Base-by-base conservation (phyloP, 2,888 invertebrate genomes). In the Amphipoea oculea region DNA sequence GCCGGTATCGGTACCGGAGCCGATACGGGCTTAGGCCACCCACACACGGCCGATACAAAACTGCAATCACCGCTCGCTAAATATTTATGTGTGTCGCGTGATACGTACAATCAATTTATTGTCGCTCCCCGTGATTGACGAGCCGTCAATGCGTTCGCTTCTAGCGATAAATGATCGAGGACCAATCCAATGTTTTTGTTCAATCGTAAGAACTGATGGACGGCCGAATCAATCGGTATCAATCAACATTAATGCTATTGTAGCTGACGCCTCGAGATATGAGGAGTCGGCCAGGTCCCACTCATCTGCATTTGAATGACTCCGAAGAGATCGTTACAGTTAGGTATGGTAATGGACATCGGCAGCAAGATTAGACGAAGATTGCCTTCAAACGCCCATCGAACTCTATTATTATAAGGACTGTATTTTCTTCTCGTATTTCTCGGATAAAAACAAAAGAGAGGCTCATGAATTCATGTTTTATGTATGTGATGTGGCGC, bases 151-250 rank as follows among this genome's bases (percentile, higher is more conserved):
- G 76, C 82, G 82, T 76, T 68, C 76, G 86, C 71, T 78, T 76
- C 84, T 78, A 82, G 82, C 88, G 78, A 82, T 82, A 89, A 88
- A 88, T 88, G 89, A 88, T 87, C 81, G 84, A 86, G 88, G 76
- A 79, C 73, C 89, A 81, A 86, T 87, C 75, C 74, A 81, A 84
- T 82, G 88, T 87, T 89, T 85, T 85, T 88, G 79, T 89, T 87
- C 79, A 87, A 87, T 87, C 73, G 69, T 76, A 85, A 84, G 81
- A 85, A 80, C 81, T 86, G 84, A 86, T 78, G 80, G 79, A 85
- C 85, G 82, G 66, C 71, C 75, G 63, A 76, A 84, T 51, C 86
- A 63, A 72, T 88, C 66, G 79, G 78, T 78, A 87, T 78, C 85
- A 82, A 85, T 88, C 83, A 82, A 82, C 78, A 68, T 74, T 86